phyloP scores from a whole-genome alignment of 2,888 invertebrate genomes.

The Apomyelois bistriatella region DNA sequence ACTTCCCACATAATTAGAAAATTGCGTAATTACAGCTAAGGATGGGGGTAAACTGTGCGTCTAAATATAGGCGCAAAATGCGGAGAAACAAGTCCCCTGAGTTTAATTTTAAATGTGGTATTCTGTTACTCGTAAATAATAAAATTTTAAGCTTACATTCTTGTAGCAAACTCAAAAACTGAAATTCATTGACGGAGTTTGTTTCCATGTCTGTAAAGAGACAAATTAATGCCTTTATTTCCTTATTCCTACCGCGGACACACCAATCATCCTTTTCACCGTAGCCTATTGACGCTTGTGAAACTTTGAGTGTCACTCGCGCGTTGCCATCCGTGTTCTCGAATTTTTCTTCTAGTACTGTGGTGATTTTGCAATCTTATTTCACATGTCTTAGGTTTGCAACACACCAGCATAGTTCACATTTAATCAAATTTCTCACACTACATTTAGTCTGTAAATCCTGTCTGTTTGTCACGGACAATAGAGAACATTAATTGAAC shows the following conservation, averaged over 20 bases:
- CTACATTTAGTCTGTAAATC: not conserved
- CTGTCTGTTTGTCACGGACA: conserved; percentile 4
- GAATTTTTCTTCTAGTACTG: too few relatives aligned
- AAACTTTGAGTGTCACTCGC: too few relatives aligned
- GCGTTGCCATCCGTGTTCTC: too few relatives aligned
- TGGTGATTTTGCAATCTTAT: too few relatives aligned
- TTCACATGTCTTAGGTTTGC: not conserved
- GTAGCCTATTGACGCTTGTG: too few relatives aligned
- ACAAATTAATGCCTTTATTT: too few relatives aligned
- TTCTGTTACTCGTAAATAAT: not conserved
- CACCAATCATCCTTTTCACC: too few relatives aligned
- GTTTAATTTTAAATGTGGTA: not conserved
- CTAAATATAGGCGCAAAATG: not conserved
- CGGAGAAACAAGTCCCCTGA: not conserved
- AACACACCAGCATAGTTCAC: not conserved
- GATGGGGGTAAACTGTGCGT: not conserved
- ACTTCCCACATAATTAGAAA: not conserved
- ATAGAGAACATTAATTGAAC: conserved; percentile 24
- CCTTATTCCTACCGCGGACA: too few relatives aligned
- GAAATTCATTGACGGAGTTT: too few relatives aligned
- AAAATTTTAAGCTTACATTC: not conserved
- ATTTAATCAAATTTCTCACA: conserved; percentile 2
- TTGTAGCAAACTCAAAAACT: too few relatives aligned
- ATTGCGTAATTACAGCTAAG: not conserved
- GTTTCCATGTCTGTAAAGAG: too few relatives aligned